Percentiles rank a stretch among this genome's conserved stretches.
Evolutionary conservation across 2,113 vertebrate species (phyloP).

Genomic region (Petromus typicus): DNA sequence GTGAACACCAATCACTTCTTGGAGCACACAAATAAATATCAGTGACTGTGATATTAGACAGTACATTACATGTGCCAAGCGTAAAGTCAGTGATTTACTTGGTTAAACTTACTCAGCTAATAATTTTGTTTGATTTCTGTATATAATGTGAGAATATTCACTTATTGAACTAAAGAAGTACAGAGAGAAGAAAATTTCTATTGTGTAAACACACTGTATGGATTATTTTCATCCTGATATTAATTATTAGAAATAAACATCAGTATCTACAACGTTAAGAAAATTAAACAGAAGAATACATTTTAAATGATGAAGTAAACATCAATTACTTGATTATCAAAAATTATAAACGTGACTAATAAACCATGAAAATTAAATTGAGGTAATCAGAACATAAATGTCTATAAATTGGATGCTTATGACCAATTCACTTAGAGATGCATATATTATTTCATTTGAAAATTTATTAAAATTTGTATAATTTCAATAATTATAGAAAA

Average conservation of each 20-base stretch:
- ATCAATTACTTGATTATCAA: not conserved
- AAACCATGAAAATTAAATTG: not conserved
- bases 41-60: not conserved
- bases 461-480: not conserved
- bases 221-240: not conserved
- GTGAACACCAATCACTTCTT: not conserved
- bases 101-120: not conserved
- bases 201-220: not conserved
- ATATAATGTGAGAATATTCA: not conserved
- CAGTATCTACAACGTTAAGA: not conserved
- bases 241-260: not conserved
- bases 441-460: not conserved
- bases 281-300: not conserved
- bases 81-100: not conserved
- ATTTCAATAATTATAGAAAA: not conserved
- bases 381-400: not conserved
- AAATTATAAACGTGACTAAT: not conserved
- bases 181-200: not conserved
- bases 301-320: not conserved
- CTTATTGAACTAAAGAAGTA: not conserved
- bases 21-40: not conserved
- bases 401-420: not conserved
- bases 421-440: not conserved
- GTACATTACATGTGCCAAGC: not conserved
- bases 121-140: not conserved